Conservation (phyloP, 2,888 invertebrate species). For the Agrotis clavis region DNA sequence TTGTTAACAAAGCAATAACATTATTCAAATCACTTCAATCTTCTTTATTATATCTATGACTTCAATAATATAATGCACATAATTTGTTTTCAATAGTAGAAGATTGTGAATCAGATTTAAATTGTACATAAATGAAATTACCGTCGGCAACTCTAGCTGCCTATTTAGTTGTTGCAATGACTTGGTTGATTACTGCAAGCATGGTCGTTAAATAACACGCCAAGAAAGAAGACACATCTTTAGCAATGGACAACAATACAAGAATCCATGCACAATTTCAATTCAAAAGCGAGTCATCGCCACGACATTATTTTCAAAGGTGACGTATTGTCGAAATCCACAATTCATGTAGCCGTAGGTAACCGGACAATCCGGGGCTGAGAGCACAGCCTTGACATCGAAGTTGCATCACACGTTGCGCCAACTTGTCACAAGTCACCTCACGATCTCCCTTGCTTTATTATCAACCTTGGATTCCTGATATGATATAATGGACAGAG, state of each 20-base stretch:
- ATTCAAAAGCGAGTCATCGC: conserved; percentile 12
- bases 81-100: not conserved
- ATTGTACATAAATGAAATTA: not conserved
- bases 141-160: not conserved
- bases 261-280: not conserved
- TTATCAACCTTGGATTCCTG: conserved; percentile 63
- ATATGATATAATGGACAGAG: conserved; percentile 62
- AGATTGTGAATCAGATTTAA: not conserved
- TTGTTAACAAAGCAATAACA: no score
- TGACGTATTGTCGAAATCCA: conserved; percentile 55
- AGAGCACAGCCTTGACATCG: conserved; percentile 74
- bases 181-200: conserved; percentile 9
- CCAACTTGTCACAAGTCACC: conserved; percentile 66
- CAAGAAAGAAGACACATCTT: not conserved
- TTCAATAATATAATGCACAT: not conserved
- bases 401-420: conserved; percentile 69
- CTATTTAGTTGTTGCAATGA: not conserved
- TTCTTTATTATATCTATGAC: no score
- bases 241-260: not conserved
- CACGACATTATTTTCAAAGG: conserved; percentile 7
- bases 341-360: conserved; percentile 29
- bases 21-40: not conserved
- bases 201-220: not conserved
- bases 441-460: conserved; percentile 72
- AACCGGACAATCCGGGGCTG: conserved; percentile 41